A percentile compares a stretch with the other conserved stretches of the same genome.
These are phyloP conservation scores for Linyphia triangularis DNA, from an alignment of 2,888 invertebrate species.

Conservation along the genomic window DNA sequence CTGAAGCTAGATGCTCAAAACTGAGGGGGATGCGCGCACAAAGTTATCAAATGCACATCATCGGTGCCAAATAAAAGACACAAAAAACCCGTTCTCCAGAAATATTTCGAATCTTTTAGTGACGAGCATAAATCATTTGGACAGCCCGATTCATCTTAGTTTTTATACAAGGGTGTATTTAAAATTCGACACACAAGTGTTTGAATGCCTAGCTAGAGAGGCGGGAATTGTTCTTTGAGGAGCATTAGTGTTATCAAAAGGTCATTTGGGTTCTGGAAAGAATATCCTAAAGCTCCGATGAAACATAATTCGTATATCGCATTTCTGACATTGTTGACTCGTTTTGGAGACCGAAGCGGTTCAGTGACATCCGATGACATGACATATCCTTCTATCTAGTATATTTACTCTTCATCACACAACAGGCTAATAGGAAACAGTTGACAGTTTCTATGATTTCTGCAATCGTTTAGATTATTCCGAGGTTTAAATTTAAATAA, in stretches of 20 bases:
- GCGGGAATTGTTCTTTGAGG: conserved; percentile 22
- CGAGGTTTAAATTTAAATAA: background rate
- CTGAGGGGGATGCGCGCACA: background rate
- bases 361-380: conserved; percentile 25
- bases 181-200: conserved; percentile 64
- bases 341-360: background rate
- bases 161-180: conserved; percentile 53
- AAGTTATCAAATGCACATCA: conserved; percentile 49
- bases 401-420: background rate
- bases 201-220: background rate
- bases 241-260: conserved; percentile 31
- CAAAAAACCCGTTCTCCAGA: conserved; percentile 41
- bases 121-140: conserved; percentile 70
- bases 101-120: conserved; percentile 55
- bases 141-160: conserved; percentile 72
- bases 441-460: background rate
- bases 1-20: background rate
- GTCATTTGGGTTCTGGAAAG: background rate
- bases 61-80: conserved; percentile 11
- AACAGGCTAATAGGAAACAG: background rate
- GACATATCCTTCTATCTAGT: too few species aligned
- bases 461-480: background rate
- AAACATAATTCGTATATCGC: background rate
- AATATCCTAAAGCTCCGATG: conserved; percentile 15
- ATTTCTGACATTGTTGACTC: conserved; percentile 7